Evolutionary conservation across 2,888 invertebrate genomes (phyloP).

Genomic region (Anorthoa munda): DNA sequence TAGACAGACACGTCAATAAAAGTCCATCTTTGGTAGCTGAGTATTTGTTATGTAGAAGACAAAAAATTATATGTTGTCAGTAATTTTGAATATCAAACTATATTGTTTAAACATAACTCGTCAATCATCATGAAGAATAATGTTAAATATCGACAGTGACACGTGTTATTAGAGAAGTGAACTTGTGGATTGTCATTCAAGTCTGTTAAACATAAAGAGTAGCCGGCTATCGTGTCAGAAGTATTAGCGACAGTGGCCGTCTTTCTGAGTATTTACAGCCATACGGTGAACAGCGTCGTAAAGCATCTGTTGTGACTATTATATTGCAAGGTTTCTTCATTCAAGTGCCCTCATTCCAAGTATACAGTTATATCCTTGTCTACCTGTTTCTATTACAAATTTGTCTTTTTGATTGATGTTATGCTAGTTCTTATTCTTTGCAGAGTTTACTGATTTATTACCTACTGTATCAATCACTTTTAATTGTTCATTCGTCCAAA

Average conservation of each 20-base stretch:
- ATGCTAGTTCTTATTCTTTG: neutral
- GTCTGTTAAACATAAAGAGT: conserved; percentile 32
- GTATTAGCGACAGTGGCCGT: conserved; percentile 55
- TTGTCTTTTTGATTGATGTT: neutral
- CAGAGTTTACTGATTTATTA: conserved; percentile 9
- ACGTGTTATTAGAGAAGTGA: conserved; percentile 30
- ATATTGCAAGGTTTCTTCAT: conserved; percentile 50
- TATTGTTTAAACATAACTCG: conserved; percentile 30
- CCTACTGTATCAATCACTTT: conserved; percentile 3
- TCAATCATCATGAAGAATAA: conserved; percentile 17
- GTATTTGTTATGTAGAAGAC: conserved; percentile 12
- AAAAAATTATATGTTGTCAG: conserved; percentile 19
- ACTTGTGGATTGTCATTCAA: conserved; percentile 15
- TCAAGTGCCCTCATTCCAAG: conserved; percentile 30
- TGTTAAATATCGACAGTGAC: conserved; percentile 29
- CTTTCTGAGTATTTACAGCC: conserved; percentile 60
- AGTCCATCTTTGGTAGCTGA: conserved; percentile 9
- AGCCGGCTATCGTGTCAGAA: conserved; percentile 31
- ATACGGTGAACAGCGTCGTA: conserved; percentile 65
- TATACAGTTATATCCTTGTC: conserved; percentile 13
- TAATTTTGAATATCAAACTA: conserved; percentile 27
- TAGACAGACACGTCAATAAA: conserved; percentile 31
- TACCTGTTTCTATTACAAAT: conserved; percentile 3
- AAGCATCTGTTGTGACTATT: conserved; percentile 64
- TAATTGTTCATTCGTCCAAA: conserved; percentile 3